Evolutionary conservation across 2,797 vertebrate genomes (phyloP).

Genomic region (Pachyuromys duprasi): DNA sequence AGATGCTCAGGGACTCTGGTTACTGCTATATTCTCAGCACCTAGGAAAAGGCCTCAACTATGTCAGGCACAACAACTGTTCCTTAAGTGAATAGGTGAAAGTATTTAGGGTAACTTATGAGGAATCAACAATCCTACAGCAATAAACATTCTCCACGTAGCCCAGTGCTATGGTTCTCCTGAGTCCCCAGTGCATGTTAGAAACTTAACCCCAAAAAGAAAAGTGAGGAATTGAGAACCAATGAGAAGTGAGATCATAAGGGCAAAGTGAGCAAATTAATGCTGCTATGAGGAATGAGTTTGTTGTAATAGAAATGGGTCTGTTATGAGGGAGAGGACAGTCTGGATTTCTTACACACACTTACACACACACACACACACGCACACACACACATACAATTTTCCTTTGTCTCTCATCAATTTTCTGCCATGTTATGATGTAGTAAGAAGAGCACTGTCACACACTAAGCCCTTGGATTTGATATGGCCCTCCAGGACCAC

Average conservation of each 20-base stretch:
- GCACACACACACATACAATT: not conserved
- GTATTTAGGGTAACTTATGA: not conserved
- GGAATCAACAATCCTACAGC: not conserved
- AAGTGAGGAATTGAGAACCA: not conserved
- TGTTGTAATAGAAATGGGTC: not conserved
- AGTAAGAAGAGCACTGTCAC: not conserved
- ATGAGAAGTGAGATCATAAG: not conserved
- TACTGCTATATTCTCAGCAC: not conserved
- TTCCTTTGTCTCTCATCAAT: not conserved
- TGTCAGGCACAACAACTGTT: not conserved
- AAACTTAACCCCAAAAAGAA: not conserved
- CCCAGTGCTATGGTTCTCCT: not conserved
- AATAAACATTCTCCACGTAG: not conserved
- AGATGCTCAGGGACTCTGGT: not conserved
- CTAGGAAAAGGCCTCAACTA: not conserved
- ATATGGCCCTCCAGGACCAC: not conserved
- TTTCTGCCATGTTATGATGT: not conserved
- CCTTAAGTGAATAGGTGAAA: not conserved
- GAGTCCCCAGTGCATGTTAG: not conserved
- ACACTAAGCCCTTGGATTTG: not conserved
- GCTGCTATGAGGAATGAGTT: not conserved
- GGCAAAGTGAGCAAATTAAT: not conserved
- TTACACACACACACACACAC: not conserved
- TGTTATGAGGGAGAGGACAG: not conserved
- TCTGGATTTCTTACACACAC: not conserved